Base-by-base conservation (phyloP, 2,113 vertebrate genomes). In the Actenoides hombroni region DNA sequence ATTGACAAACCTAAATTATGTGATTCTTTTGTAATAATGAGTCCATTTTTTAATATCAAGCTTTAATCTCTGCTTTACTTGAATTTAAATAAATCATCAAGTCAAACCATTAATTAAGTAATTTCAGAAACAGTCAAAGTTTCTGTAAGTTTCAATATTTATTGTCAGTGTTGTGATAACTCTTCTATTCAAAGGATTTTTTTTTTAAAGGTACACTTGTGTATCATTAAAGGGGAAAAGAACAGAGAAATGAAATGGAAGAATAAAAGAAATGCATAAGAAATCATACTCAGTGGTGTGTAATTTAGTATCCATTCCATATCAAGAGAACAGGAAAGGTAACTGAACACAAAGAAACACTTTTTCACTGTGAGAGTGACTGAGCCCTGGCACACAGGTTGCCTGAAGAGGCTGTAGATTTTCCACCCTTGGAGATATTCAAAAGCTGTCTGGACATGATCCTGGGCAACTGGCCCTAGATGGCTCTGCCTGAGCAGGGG, bases 1-100 rank as follows among this genome's bases (percentile, higher is more conserved):
- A 96, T 70, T 60, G 82, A 90, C 63, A 95, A 95, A 96, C 12
- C 49, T 93, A 83, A 96, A 92, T 93, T 87, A 90, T 53, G 28
- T 91, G 53, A 91, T 37, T 88, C 18, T 91, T 91, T 80, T 73
- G 37, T 83, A 93, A 83, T 85, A 95, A 94, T 61, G 54, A 91
- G 17, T 80, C 71, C 6, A 54, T 82, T 95, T 94, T 91, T 87
- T 65, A 85, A 76, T 91, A 94, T 80, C 75, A 85, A 69, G 25
- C 42, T 94, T 94, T 96, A 86, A 94, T 96, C 60, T 91, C 57
- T 92, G 48, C 31, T 88, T 95, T 56, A 44, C 29, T 84, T 89
- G 28, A 89, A 94, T 93, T 91, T 88, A 85, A 93, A 95, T 83
- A 91, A 92, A 90, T 90, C 68, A 81, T 82, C 67, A 80, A 88